phyloP scores from a whole-genome alignment of 2,797 vertebrate genomes.

The Eulemur albifrons region DNA sequence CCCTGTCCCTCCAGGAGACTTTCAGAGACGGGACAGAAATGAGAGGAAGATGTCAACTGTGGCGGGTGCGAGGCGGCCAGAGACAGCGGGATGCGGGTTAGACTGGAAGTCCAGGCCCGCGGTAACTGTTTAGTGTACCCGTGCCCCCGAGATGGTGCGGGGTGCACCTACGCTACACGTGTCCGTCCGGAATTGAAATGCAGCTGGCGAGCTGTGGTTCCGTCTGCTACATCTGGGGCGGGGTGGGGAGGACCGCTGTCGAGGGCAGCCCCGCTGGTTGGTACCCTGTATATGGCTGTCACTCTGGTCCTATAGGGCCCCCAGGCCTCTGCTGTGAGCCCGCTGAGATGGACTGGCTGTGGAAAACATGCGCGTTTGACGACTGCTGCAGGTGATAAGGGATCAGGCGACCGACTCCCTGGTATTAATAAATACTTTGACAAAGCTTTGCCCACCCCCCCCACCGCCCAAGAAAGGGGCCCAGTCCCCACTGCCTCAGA shows the following conservation, averaged over 20 bases:
- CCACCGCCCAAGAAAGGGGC: neutral
- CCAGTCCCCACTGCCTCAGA: rapidly evolving
- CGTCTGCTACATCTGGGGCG: neutral
- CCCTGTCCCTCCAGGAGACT: neutral
- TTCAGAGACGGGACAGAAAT: no score
- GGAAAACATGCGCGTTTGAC: rapidly evolving
- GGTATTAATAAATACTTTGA: neutral
- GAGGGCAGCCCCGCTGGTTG: rapidly evolving
- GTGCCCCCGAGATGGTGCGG: no score
- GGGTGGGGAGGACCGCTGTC: neutral
- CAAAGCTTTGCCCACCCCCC: rapidly evolving
- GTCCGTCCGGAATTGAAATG: neutral
- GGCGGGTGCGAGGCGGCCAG: rapidly evolving
- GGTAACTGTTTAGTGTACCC: neutral
- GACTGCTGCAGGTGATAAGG: neutral
- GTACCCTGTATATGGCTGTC: rapidly evolving
- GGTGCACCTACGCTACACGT: rapidly evolving
- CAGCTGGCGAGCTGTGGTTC: neutral
- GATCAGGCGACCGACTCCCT: neutral
- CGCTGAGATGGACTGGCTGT: neutral
- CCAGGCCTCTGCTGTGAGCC: neutral
- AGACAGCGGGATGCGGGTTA: rapidly evolving
- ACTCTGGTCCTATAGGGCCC: neutral
- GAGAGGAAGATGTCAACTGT: neutral
- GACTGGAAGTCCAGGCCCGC: neutral